Evolutionary conservation across 2,888 invertebrate genomes (phyloP).

Genomic region (Trissolcus japonicus): DNA sequence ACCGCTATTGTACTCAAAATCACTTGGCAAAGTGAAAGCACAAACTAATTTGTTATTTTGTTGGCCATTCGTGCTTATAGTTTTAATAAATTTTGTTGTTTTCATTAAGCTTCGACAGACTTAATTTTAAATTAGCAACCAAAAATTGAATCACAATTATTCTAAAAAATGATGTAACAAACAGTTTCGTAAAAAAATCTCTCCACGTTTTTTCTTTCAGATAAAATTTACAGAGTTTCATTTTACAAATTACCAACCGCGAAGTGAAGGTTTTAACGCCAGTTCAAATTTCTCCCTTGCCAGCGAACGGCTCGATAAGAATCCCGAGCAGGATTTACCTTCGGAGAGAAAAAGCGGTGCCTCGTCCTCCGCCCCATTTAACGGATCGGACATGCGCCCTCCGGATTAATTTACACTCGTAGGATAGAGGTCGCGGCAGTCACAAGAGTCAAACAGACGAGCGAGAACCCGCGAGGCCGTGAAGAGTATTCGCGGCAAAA

Average conservation of each 20-base stretch:
- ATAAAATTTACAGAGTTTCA: too few species aligned
- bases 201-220: too few species aligned
- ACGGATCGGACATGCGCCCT: constrained; percentile 1
- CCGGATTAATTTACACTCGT: neutral
- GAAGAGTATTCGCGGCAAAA: constrained; percentile 1
- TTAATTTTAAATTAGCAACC: neutral
- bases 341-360: neutral
- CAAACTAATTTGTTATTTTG: too few species aligned
- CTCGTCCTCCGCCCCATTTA: neutral
- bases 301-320: neutral
- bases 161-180: too few species aligned
- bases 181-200: too few species aligned
- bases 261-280: neutral
- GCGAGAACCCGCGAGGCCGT: constrained; percentile 45
- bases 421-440: constrained; percentile 65
- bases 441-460: constrained; percentile 66
- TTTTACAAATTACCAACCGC: neutral
- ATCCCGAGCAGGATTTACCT: neutral
- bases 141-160: neutral
- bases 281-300: constrained; percentile 1
- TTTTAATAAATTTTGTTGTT: too few species aligned
- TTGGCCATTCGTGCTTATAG: too few species aligned
- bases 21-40: too few species aligned
- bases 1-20: too few species aligned
- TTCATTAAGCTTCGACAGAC: too few species aligned